Conservation (phyloP, 1,140 invertebrate species). For the Hyphantria cunea region DNA sequence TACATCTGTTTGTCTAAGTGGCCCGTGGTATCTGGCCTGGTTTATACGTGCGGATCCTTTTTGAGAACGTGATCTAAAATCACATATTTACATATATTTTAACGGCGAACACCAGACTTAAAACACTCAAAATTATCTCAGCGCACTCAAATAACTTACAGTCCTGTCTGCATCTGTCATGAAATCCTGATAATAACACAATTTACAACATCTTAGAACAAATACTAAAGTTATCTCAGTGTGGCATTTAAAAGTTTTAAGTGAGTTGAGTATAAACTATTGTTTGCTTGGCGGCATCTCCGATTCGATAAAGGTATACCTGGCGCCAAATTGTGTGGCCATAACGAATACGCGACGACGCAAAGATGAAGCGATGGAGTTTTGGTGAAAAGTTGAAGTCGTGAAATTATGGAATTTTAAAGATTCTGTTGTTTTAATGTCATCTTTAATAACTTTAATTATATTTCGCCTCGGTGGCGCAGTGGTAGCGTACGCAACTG, state of each 20-base stretch:
- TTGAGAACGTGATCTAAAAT: no score
- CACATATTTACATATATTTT: no score
- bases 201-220: slow-evolving; percentile 4
- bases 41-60: no score
- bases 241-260: neutral
- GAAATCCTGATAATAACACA: slow-evolving; percentile 2
- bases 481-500: no score
- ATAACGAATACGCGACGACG: slow-evolving; percentile 10
- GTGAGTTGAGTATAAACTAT: slow-evolving; percentile 19
- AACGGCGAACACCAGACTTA: no score
- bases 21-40: no score
- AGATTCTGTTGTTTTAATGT: no score
- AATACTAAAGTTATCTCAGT: neutral
- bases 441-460: no score
- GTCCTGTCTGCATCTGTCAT: slow-evolving; percentile 4
- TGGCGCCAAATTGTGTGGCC: slow-evolving; percentile 37
- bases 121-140: neutral
- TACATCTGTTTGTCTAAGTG: no score
- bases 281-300: slow-evolving; percentile 43
- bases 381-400: no score
- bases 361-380: neutral
- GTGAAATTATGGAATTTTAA: no score
- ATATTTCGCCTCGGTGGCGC: no score
- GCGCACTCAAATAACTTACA: neutral
- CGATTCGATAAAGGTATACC: slow-evolving; percentile 33